Evolutionary conservation across 2,797 vertebrate species (phyloP), one percentile per base, ranked within the genome.

Genomic region (Tragopan temminckii): DNA sequence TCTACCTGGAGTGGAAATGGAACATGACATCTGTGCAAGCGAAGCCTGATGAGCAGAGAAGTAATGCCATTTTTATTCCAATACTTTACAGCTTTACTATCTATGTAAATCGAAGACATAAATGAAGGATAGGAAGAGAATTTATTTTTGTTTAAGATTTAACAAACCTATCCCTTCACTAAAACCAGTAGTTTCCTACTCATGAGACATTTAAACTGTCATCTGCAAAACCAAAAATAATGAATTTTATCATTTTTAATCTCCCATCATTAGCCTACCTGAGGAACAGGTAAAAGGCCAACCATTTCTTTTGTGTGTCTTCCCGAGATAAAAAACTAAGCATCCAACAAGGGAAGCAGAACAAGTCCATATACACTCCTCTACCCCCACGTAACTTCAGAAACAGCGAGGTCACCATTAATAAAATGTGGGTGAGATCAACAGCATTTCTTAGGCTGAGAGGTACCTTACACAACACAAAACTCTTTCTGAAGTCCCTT

Each of bases 161-260:
- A 83, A 95, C 72, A 91, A 94, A 90, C 20, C 33, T 45, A 59
- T 25, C 55, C 69, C 72, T 93, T 94, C 84, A 90, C 69, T 89
- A 75, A 87, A 87, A 80, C 36, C 86, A 85, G 58, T 64, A 71
- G 62, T 67, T 93, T 70, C 75, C 71, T 87, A 43, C 58, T 78
- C 43, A 31, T 31, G 74, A 94, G 84, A 85, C 78, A 77, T 87
- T 87, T 74, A 40, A 66, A 77, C 61, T 64, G 23, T 20, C 72
- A 82, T 43, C 62, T 72, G 74, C 55, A 92, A 82, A 95, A 90
- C 43, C 91, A 80, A 64, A 80, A 90, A 87, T 50, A 78, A 89
- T 27, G 35, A 76, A 40, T 78, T 91, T 93, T 77, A 87, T 89
- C 84, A 78, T 87, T 78, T 77, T 64, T 38, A 89, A 91, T 87